Evolutionary conservation across 1,140 invertebrate genomes (phyloP), one percentile per base, ranked within the genome.

Genomic region (Sitodiplosis mosellana): DNA sequence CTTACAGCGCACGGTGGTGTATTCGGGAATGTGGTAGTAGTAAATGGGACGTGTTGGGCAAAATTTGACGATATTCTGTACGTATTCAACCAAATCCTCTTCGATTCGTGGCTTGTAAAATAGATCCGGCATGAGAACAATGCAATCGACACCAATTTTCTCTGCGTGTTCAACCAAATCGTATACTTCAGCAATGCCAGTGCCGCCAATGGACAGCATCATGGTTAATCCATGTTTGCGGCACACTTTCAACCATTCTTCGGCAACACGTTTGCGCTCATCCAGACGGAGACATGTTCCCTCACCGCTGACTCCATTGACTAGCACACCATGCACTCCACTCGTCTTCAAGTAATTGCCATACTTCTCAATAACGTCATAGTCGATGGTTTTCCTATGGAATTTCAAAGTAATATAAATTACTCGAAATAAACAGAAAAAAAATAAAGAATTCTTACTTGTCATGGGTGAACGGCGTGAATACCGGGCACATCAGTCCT

Each of bases 251-350:
- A 74, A 64, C 85, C 84, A 88, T 48, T 69, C 69, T 57, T 83
- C 76, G 2, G 76, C 63, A 10, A 80, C 59, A 40, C 64, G 57
- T 64, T 86, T 85, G 50, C 83, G 72, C 57, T 88, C 84, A 0
- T 59, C 53, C 0, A 81, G 65, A 2, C 71, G 76, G 55, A 87
- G 67, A 1, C 77, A 78, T 57, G 78, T 72, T 17, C 83, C 78
- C 65, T 89, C 84, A 4, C 84, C 84, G 34, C 72, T 78, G 1
- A 82, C 83, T 33, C 84, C 83, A 59, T 83, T 82, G 2, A 87
- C 83, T 85, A 52, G 48, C 61, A 68, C 41, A 34, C 42, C 42
- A 21, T n/a, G 45, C 2, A 27, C 8, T 33, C 11, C 21, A 0
- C 47, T 47, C n/a, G n/a, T 34, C 1, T 19, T 37, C 17, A 33